phyloP scores from a whole-genome alignment of 2,888 invertebrate genomes.

The Drosophila mulleri region DNA sequence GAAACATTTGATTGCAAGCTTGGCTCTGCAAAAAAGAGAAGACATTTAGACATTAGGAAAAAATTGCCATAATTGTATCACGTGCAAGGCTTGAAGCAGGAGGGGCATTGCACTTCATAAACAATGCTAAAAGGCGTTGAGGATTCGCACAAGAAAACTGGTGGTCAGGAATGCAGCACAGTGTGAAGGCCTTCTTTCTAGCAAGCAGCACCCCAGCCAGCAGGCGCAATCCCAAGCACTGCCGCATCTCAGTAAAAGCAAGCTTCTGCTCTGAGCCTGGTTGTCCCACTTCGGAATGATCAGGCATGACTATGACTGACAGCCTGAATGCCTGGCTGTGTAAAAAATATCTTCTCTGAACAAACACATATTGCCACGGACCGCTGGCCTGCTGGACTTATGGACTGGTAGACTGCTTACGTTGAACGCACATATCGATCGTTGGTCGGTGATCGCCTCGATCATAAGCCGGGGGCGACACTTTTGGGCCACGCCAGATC shows the following conservation, averaged over 20 bases:
- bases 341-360: conserved; percentile 42
- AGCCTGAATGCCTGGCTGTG: conserved; percentile 60
- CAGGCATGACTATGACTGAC: conserved; percentile 84
- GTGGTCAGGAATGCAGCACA: conserved; percentile 63
- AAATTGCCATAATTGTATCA: conserved; percentile 84
- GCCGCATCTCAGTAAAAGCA: conserved; percentile 5
- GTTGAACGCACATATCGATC: conserved; percentile 52
- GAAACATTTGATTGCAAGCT: too few species aligned
- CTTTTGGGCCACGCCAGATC: conserved; percentile 75
- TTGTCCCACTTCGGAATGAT: conserved; percentile 65
- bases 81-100: conserved; percentile 61
- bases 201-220: conserved; percentile 20
- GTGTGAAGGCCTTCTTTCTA: conserved; percentile 45
- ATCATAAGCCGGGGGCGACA: conserved; percentile 75
- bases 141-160: conserved; percentile 63
- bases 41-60: conserved; percentile 39
- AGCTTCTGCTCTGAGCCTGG: conserved; percentile 33
- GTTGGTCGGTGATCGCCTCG: conserved; percentile 57
- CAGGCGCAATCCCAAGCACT: conserved; percentile 3
- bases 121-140: conserved; percentile 78
- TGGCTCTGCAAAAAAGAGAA: conserved; percentile 15
- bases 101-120: conserved; percentile 79
- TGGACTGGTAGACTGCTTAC: conserved; percentile 33
- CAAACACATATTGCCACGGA: conserved; percentile 37
- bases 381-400: conserved; percentile 10